Base-by-base conservation (phyloP, 2,797 vertebrate species). In the Nasua narica region DNA sequence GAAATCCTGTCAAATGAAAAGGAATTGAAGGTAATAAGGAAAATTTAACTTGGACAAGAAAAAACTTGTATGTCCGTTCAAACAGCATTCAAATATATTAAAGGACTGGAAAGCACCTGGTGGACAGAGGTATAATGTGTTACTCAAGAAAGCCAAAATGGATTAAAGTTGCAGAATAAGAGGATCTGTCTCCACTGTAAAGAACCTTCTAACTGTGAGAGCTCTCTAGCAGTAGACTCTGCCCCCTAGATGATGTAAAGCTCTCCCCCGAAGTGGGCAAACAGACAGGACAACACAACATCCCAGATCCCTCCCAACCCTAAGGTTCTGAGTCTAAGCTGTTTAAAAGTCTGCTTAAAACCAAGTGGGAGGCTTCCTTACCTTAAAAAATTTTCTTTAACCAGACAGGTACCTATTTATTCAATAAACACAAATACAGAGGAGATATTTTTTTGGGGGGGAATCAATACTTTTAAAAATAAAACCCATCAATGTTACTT, bases 381-480 rank as follows among this genome's bases (percentile, higher is more conserved):
- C 60, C 48, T 96, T 97, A 76, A 86, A 54, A 21, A 95, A 70
- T 91, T 97, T 97, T 96, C 25, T 91, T 97, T 89, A 97, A 97
- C 79, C 84, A 94, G 81, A 90, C 85, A 87, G 62, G 91, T 95
- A 0, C 78, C 89, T 94, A 94, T 97, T 98, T 98, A 98, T 52
- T 97, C 67, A 97, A 98, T 97, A 98, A 98, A 97, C 96, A 98
- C 93, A 98, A 98, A 98, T 95, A 95, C 79, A 98, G 96, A 98
- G 97, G 96, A 98, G 95, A 97, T 97, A 98, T 96, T 98, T 98
- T 94, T n/a, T n/a, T 27, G 1, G 29, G 1, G 27, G 1, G 0
- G 96, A 98, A 99, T 98, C 98, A 97, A 98, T 98, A 98, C 90
- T 98, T 98, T 98, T 98, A 98, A 97, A 98, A 98, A 98, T 98